Conservation (phyloP, 2,113 vertebrate species). For the Odobenus rosmarus region DNA sequence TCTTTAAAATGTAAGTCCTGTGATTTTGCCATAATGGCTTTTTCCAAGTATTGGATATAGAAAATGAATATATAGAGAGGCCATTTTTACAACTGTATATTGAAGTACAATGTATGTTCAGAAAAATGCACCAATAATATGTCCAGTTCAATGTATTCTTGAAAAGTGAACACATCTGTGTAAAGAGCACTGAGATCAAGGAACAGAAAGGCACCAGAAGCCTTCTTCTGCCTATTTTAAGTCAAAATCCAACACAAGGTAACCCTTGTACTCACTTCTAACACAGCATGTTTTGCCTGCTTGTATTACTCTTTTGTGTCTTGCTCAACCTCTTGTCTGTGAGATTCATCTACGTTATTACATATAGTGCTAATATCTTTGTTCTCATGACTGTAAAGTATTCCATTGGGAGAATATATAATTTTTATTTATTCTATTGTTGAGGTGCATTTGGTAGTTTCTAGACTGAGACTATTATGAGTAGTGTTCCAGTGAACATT, state of each 20-base stretch:
- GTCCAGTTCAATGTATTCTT: background rate
- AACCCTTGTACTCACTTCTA: background rate
- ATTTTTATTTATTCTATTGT: background rate
- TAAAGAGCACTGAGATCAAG: background rate
- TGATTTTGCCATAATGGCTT: slow-evolving; percentile 45
- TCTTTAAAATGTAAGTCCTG: background rate
- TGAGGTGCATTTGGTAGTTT: background rate
- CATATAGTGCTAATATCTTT: background rate
- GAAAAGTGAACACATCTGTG: background rate
- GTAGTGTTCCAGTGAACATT: background rate
- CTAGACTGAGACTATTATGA: background rate
- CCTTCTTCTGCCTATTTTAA: background rate
- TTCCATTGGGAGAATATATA: background rate
- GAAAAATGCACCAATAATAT: background rate
- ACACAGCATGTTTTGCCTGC: background rate
- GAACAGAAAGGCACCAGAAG: background rate
- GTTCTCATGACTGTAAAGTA: background rate
- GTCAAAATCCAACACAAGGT: background rate
- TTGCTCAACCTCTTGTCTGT: background rate
- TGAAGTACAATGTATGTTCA: background rate
- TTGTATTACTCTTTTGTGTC: background rate
- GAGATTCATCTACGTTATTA: background rate
- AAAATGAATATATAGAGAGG: background rate
- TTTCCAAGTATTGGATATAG: slow-evolving; percentile 32
- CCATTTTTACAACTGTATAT: background rate